Evolutionary conservation across 2,888 invertebrate genomes (phyloP).

Genomic region (Drosophila parthenogenetica): DNA sequence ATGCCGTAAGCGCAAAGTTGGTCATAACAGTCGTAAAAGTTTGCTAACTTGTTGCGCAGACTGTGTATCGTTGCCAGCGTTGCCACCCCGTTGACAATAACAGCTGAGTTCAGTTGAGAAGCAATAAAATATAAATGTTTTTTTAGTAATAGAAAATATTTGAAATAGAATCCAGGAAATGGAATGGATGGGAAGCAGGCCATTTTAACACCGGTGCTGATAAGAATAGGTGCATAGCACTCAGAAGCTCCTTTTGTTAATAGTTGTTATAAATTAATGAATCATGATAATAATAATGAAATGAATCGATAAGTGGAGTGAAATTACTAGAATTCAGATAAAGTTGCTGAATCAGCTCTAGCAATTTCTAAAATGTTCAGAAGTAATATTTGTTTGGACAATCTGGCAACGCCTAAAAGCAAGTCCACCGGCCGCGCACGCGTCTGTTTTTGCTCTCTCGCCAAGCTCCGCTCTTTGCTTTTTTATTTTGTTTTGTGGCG

Average conservation of each 20-base stretch:
- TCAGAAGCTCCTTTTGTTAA: too few species aligned
- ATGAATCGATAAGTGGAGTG: background rate
- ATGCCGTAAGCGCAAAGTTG: slow-evolving; percentile 79
- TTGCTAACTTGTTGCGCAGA: slow-evolving; percentile 76
- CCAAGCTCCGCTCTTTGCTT: background rate
- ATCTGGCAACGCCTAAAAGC: slow-evolving; percentile 47
- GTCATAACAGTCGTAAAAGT: slow-evolving; percentile 74
- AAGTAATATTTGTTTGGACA: background rate
- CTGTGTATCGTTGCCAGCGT: slow-evolving; percentile 53
- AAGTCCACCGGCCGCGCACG: slow-evolving; percentile 44
- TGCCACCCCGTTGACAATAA: slow-evolving; percentile 52
- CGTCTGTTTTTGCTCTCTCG: slow-evolving; percentile 35
- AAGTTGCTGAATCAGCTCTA: too few species aligned
- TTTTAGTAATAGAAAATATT: too few species aligned
- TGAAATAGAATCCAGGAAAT: background rate
- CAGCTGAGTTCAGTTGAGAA: slow-evolving; percentile 19
- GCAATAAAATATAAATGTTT: too few species aligned
- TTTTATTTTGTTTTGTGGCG: too few species aligned
- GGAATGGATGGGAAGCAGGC: slow-evolving; percentile 17
- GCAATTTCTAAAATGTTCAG: too few species aligned
- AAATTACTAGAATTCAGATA: too few species aligned
- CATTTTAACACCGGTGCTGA: slow-evolving; percentile 1
- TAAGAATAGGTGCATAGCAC: background rate
- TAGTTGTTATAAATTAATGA: background rate
- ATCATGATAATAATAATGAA: background rate